Evolutionary conservation across 1,140 invertebrate genomes (phyloP).

Genomic region (Zaprionus tsacasi): DNA sequence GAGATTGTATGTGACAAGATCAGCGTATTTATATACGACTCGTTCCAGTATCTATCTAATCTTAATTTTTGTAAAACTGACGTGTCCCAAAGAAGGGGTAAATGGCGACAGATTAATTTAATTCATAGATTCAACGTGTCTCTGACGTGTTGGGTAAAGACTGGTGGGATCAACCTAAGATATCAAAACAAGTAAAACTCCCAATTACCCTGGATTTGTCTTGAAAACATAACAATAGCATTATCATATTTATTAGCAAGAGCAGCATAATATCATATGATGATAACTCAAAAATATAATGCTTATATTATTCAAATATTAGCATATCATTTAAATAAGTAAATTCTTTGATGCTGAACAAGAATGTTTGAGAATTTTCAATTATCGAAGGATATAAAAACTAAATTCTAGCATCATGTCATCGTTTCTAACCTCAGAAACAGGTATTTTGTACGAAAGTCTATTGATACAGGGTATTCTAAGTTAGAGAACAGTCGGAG

Average conservation of each 20-base stretch:
- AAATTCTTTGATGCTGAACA: no score
- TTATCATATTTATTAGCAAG: neutral
- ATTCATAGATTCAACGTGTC: slow-evolving; percentile 7
- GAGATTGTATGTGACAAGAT: neutral
- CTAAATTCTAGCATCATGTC: no score
- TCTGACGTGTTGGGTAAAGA: neutral
- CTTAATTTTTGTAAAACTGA: slow-evolving; percentile 23
- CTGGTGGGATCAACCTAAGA: neutral
- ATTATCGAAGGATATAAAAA: no score
- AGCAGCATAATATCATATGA: neutral
- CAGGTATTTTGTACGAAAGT: no score
- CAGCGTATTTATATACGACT: slow-evolving; percentile 5
- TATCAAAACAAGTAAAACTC: neutral
- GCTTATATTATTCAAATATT: no score
- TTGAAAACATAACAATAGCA: neutral
- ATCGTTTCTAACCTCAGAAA: no score
- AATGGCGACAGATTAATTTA: slow-evolving; percentile 16
- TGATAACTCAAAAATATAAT: neutral
- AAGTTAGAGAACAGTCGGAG: neutral
- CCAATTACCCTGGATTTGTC: neutral
- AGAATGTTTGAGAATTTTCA: no score
- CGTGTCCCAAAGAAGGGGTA: slow-evolving; percentile 14
- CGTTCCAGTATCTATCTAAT: slow-evolving; percentile 10
- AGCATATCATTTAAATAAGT: no score
- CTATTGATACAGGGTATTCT: neutral